Base-by-base conservation (phyloP, 2,888 invertebrate species). In the Cyclophora albipunctata region DNA sequence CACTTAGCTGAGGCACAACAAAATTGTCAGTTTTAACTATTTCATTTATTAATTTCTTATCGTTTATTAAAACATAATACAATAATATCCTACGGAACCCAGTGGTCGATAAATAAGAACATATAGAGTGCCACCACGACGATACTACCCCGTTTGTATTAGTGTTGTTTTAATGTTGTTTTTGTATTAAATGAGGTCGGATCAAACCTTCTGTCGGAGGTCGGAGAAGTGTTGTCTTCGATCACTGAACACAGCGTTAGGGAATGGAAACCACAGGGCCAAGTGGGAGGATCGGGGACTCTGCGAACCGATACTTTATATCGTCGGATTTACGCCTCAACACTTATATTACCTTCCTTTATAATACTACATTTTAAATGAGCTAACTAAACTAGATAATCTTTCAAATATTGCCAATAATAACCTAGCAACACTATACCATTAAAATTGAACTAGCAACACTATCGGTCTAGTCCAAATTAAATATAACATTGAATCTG, bases 201-300 rank as follows among this genome's bases (percentile, higher is more conserved):
- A 64, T 72, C 86, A 79, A 86, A 89, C 89, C 89, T 89, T 87
- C 71, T 79, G 84, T 63, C 88, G 77, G 64, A 88, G 78, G 63
- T 86, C 86, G 67, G 85, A 84, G 51, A 78, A 75, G 70, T 90
- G 90, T 54, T 89, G 82, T 54, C 71, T 77, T 73, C 82, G 81
- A 64, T 90, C 90, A 69, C 80, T 83, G 80, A 91, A 90, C 75
- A 90, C 87, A 59, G 90, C 90, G 78, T 90, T 88, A 77, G 90
- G 87, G 75, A 91, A 90, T 74, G 90, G 90, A 77, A 91, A 91
- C 90, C 90, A 91, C 80, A 88, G 82, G 74, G 90, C 90, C 76
- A 86, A 83, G 78, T 90, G 87, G 60, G 89, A 81, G 72, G 89
- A 89, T 64, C 90, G 85, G 62, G 90, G 90, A 69, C 90, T 90